phyloP scores from a whole-genome alignment of 2,113 vertebrate genomes.

The Rhabdomys dilectus region DNA sequence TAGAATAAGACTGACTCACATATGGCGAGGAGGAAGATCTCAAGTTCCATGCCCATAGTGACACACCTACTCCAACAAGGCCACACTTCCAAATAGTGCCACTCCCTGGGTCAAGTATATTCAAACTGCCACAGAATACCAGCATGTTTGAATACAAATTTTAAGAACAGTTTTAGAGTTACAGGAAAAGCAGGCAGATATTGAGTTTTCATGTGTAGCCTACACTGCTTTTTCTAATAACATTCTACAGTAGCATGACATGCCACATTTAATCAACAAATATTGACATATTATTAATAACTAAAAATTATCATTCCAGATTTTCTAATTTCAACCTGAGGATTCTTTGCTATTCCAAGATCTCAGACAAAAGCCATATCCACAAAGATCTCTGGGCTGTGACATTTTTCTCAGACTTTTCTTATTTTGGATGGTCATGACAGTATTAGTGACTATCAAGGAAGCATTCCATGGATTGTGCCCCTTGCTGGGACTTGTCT shows the following conservation, averaged over 20 bases:
- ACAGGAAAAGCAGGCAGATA: not conserved
- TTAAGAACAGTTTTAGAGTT: slow-evolving; percentile 18
- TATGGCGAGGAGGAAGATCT: too few species aligned
- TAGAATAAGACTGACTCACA: too few species aligned
- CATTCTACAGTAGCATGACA: not conserved
- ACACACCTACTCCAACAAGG: too few species aligned
- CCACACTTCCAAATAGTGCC: too few species aligned
- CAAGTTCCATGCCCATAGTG: too few species aligned
- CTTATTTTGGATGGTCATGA: not conserved
- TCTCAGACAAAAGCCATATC: not conserved
- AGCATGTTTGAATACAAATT: not conserved
- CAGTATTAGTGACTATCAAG: not conserved
- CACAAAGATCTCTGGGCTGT: not conserved
- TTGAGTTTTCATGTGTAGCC: not conserved
- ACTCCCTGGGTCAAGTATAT: too few species aligned
- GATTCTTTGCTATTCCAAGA: not conserved
- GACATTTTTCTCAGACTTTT: not conserved
- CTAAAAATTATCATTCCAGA: not conserved
- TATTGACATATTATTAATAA: not conserved
- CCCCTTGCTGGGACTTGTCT: not conserved
- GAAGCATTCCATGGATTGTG: not conserved
- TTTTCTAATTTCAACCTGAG: not conserved
- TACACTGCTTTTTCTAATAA: not conserved
- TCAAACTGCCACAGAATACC: too few species aligned
- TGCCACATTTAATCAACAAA: not conserved